These are phyloP conservation scores for Syngnathoides biaculeatus DNA, from an alignment of 2,113 vertebrate genomes.

Conservation along the genomic window DNA sequence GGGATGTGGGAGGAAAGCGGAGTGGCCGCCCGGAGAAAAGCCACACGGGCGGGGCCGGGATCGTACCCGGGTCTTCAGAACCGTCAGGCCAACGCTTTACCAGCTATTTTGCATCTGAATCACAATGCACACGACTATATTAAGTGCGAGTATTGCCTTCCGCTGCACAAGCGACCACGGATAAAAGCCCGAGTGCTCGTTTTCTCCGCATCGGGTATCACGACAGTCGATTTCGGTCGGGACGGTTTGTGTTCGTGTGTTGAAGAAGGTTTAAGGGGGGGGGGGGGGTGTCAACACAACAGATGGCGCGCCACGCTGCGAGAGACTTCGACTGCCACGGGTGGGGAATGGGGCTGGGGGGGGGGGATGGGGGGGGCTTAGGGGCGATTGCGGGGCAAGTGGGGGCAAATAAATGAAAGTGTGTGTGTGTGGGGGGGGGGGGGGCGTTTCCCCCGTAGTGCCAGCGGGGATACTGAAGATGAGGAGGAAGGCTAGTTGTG, in stretches of 20 bases:
- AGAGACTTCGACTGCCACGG: constrained; percentile 77
- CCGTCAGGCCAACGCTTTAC: no score
- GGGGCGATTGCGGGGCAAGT: constrained; percentile 25
- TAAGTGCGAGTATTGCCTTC: no score
- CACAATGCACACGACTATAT: no score
- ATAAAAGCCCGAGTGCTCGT: neutral
- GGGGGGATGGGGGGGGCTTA: constrained; percentile 55
- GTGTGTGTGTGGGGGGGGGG: constrained; percentile 42
- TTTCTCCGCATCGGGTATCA: constrained; percentile 4
- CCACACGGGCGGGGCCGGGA: no score
- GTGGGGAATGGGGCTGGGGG: constrained; percentile 61
- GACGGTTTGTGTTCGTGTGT: constrained; percentile 48
- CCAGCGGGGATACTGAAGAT: constrained; percentile 70
- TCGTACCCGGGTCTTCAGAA: no score
- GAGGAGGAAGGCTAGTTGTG: constrained; percentile 37
- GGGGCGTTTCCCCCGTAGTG: constrained; percentile 69
- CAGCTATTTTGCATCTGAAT: no score
- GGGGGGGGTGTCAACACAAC: constrained; percentile 68
- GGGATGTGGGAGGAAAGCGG: no score
- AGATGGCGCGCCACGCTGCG: constrained; percentile 79
- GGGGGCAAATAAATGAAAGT: constrained; percentile 63
- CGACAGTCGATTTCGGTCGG: constrained; percentile 31
- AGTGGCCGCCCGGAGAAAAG: no score
- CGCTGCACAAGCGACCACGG: neutral
- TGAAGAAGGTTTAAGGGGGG: constrained; percentile 43